phyloP scores from a whole-genome alignment of 2,888 invertebrate species.

The Zhengitettix transpicula region DNA sequence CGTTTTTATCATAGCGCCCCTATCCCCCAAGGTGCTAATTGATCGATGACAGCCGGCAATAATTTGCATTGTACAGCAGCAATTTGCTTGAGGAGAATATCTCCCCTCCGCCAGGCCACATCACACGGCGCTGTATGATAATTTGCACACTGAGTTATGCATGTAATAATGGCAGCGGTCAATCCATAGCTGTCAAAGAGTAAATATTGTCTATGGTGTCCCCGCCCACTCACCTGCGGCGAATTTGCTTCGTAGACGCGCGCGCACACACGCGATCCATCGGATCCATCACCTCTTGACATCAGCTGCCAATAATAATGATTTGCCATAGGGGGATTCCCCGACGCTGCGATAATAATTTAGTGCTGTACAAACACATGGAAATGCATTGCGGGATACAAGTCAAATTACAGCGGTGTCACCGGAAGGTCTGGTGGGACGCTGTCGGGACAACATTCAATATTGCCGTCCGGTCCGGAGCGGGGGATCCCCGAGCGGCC shows the following conservation, averaged over 20 bases:
- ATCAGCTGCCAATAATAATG: slow-evolving; percentile 4
- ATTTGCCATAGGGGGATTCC: slow-evolving; percentile 2
- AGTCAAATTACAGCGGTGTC: slow-evolving; percentile 7
- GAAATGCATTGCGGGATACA: slow-evolving; percentile 3
- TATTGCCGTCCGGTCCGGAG: slow-evolving; percentile 1
- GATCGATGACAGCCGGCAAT: not conserved
- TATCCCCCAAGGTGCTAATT: not conserved
- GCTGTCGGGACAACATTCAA: slow-evolving; percentile 5
- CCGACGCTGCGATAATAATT: slow-evolving; percentile 3
- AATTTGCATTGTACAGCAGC: not conserved
- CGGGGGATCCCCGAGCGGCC: not conserved
- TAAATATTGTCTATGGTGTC: slow-evolving; percentile 5
- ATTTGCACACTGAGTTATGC: not conserved
- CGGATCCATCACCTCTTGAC: not conserved
- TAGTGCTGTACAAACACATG: slow-evolving; percentile 5
- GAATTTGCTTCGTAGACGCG: not conserved
- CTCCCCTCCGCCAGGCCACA: not conserved
- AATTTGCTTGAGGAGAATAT: not conserved
- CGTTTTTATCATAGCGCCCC: no score
- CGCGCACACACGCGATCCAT: not conserved
- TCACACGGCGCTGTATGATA: not conserved
- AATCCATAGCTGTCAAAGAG: slow-evolving; percentile 7
- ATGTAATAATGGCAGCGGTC: not conserved
- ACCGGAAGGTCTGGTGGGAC: slow-evolving; percentile 2
- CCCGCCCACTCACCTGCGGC: not conserved